Evolutionary conservation across 2,888 invertebrate genomes (phyloP), one percentile per base, ranked within the genome.

Genomic region (Cecidostiba fungosa): DNA sequence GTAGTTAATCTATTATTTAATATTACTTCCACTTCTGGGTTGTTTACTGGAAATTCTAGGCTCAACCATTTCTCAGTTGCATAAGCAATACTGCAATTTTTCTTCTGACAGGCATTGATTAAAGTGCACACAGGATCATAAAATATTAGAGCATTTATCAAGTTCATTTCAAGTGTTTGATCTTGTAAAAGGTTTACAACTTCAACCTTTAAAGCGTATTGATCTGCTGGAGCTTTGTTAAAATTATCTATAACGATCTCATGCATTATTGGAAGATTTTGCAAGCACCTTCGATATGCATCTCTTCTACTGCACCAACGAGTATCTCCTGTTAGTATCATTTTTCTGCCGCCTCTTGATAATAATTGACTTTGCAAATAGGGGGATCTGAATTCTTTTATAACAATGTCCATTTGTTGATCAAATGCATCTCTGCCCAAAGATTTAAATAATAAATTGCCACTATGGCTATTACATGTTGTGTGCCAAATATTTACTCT

Each of bases 241-340:
- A 54, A 2, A n/a, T 77, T n/a, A 29, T 50, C n/a, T 50, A 16
- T n/a, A 70, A 66, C 32, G 16, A 77, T 66, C 8, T 26, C 16
- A 26, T 36, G 69, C 54, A 87, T 73, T 12, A 39, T n/a, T n/a
- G 47, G 50, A 23, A 85, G n/a, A 83, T 87, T 85, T 66, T 83
- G 47, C 4, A 82, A 62, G 29, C 32, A 59, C 36, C 62, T 43
- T 50, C 82, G 39, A 54, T 85, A 87, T n/a, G 81, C 79, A 77
- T 87, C 84, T 23, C 87, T 80, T 54, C 76, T 84, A 59, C 69
- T 81, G 36, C 83, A 87, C 85, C 87, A 88, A 6, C 85, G 47
- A 19, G 86, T 86, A 10, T 70, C 80, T 19, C 73, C 78, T 47
- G 86, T 82, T 23, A 88, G 85, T 29, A 50, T 77, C 39, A 85